Evolutionary conservation across 2,888 invertebrate genomes (phyloP), one percentile per base, ranked within the genome.

Genomic region (Mythimna ferrago): DNA sequence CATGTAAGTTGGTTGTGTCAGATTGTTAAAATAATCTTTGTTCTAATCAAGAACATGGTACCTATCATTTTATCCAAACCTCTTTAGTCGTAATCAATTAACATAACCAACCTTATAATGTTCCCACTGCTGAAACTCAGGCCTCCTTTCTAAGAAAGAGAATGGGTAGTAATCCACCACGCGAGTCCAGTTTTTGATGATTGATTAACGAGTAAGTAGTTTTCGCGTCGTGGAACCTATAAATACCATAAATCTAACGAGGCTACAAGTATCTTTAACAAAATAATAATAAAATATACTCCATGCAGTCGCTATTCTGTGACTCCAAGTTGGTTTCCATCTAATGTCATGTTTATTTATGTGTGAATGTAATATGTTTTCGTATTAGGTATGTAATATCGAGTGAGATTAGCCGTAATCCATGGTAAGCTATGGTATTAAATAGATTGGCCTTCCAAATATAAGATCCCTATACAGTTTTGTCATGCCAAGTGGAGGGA

Each of bases 331-430:
- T 58, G 32, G 21, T 58, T 69, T 38, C 48, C 56, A 80, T 80
- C 74, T 73, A 80, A 75, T 61, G 38, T 54, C 54, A 71, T 60
- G 63, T 78, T 78, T 64, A 71, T 71, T 41, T 61, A 78, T 21
- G n/a, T 64, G 48, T 21, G 9, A 44, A 48, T 53, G 32, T 81
- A 54, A 54, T 62, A 68, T 41, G 41, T 76, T 38, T 14, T 35
- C 6, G 57, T 58, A 75, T 74, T 38, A 65, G 32, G 51, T 6
- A 53, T 9, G 32, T 68, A 21, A 62, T 58, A 60, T 80, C 2
- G 41, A 58, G 62, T 14, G n/a, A 54, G 57, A 81, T 81, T 77
- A 66, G 51, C 41, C 32, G 35, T 57, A 68, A 75, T 68, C 32
- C 57, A 35, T 44, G 38, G 38, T 35, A 68, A 75, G 68, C 16